Evolutionary conservation across 2,797 vertebrate genomes (phyloP), one percentile per base, ranked within the genome.

Genomic region (Sebastes minor): DNA sequence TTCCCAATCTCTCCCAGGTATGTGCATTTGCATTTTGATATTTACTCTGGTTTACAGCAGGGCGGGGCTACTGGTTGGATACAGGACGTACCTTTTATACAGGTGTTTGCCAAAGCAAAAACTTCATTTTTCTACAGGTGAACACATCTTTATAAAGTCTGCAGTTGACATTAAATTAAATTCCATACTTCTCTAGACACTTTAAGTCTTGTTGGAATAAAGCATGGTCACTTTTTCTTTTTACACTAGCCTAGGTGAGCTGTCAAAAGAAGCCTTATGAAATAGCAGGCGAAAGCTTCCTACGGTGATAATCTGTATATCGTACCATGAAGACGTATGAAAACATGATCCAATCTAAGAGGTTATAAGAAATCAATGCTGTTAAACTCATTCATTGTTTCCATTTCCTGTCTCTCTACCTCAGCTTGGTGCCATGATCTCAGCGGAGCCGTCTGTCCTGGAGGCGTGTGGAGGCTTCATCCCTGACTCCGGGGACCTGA

Each of bases 1-100:
- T 94, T 14, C 94, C 95, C 18, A 93, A 95, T 66, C 86, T 96
- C 20, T 92, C 95, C n/a, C 93, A 95, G 94, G 95, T 95, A 80
- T 4, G 75, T 8, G 56, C 68, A 23, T 7, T 49, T 18, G 8
- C 8, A 27, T 61, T 49, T n/a, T 30, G 3, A 62, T 5, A 23
- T 55, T 23, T 61, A 49, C 32, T 38, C 28, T 30, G 23, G 0
- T 67, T 7, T 33, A 70, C 42, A 61, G 23, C 52, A 23, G 0
- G 4, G 8, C 56, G 11, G 61, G 13, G 8, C n/a, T 25, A 13
- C 71, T 71, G 32, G 23, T 16, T 42, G 35, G 33, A 35, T 22
- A 52, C 52, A 52, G 49, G 28, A 53, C 10, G 13, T 56, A n/a
- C 5, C 2, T 3, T 46, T 38, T 20, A 18, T 18, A 49, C 18